Evolutionary conservation across 2,888 invertebrate species (phyloP), one percentile per base, ranked within the genome.

Genomic region (Steinernema carpocapsae): DNA sequence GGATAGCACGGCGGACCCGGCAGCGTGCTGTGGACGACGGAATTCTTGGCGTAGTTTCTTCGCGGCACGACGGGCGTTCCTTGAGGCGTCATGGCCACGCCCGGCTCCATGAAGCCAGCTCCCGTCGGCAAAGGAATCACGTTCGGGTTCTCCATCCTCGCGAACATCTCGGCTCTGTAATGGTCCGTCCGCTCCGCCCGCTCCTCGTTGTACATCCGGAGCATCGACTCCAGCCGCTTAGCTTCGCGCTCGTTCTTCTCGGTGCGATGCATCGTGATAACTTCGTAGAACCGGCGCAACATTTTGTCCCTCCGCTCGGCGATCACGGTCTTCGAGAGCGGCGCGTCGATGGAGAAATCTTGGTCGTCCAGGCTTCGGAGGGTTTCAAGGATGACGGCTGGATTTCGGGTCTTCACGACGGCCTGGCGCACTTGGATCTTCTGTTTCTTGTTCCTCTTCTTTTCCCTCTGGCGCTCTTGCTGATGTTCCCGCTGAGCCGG

Each of bases 401-500:
- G 97, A 91, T 99, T 97, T 90, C 97, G 97, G 88, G 95, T 95
- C 90, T 97, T 97, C 1, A 99, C 90, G 1, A 97, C 97, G 71
- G 97, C 96, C 70, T 95, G 94, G 79, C 97, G 90, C 0, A 97
- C 97, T 91, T 95, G 92, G 89, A 94, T 94, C 72, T 97, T 91
- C 88, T 97, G 97, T 83, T 95, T 93, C 89, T 97, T 97, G 88
- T 99, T 99, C 90, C 97, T 97, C 89, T 97, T 99, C 48, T 97
- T 89, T 89, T 99, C 97, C 70, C 77, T 75, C 71, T 76, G 75
- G n/a, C 81, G 76, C 48, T 76, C 73, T 17, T 76, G 93, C 94
- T 93, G 92, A 94, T 96, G 91, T 76, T 96, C 96, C 92, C 97
- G 97, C 89, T 99, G 97, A 4, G 97, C 97, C 51, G 97, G 97